These are phyloP conservation scores for Taeniopygia guttata DNA, from an alignment of 2,797 vertebrate genomes.

Conservation along the genomic window DNA sequence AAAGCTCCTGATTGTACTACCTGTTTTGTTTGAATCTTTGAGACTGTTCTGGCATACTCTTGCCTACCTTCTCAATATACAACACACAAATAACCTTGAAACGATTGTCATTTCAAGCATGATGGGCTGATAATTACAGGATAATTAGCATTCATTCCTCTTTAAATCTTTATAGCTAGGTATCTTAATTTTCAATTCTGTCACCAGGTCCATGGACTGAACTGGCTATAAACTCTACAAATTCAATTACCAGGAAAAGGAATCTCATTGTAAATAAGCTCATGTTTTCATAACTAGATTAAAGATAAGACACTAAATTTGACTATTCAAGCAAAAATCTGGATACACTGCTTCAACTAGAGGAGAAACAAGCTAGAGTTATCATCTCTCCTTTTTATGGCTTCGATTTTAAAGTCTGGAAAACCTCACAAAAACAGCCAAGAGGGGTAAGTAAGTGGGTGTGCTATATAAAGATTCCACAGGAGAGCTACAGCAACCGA, in stretches of 20 bases:
- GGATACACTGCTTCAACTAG: not conserved
- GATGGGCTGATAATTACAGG: not conserved
- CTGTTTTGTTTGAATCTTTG: not conserved
- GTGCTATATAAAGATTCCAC: not conserved
- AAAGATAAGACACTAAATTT: not conserved
- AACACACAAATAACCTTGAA: not conserved
- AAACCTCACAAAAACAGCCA: not conserved
- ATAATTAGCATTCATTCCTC: not conserved
- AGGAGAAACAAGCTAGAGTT: not conserved
- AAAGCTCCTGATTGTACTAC: not conserved
- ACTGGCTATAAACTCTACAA: not conserved
- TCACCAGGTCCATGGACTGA: not conserved
- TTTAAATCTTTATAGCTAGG: not conserved
- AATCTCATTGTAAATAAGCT: not conserved
- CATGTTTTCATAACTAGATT: not conserved
- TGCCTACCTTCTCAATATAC: not conserved
- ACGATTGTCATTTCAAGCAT: not conserved
- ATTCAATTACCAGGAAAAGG: not conserved
- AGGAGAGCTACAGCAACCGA: not conserved
- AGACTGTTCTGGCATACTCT: not conserved
- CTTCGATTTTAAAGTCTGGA: not conserved
- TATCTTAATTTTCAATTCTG: not conserved
- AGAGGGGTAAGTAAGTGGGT: not conserved
- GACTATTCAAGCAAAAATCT: not conserved
- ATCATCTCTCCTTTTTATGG: not conserved